These are phyloP conservation scores for Rattus norvegicus DNA, from an alignment of 2,113 vertebrate species.

Conservation along the genomic window GRCr8 NC_086037.1:51089001-51089500, in stretches of 20 bases:
- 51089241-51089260: not conserved
- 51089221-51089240: not conserved
- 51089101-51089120: not conserved
- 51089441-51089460: not conserved
- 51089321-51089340: not conserved
- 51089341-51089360: not conserved
- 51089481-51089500: not conserved
- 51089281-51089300: not conserved
- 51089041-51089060: no score
- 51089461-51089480: not conserved
- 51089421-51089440: not conserved
- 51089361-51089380: not conserved
- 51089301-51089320: not conserved
- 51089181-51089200: not conserved
- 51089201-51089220: not conserved
- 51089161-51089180: not conserved
- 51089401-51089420: not conserved
- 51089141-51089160: not conserved
- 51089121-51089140: not conserved
- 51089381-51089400: not conserved
- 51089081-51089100: not conserved
- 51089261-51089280: not conserved
- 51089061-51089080: not conserved
- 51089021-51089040: not conserved
- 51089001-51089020: not conserved